phyloP scores from a whole-genome alignment of 2,888 invertebrate species.

The Dynastes grantii region DNA sequence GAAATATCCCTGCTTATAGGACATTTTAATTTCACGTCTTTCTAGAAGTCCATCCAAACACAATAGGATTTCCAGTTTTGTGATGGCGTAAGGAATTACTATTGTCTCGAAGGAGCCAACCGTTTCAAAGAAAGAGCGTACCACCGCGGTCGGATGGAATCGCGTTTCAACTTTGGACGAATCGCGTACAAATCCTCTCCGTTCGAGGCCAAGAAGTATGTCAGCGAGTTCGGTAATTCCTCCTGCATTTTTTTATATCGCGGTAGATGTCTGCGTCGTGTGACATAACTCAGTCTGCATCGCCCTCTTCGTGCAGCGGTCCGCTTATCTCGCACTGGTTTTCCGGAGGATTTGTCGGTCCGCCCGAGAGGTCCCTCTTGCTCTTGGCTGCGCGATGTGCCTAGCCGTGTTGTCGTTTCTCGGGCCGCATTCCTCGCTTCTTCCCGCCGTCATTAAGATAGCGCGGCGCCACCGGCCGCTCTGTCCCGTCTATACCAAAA shows the following conservation, averaged over 20 bases:
- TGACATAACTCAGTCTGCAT: constrained; percentile 48
- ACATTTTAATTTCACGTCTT: not conserved
- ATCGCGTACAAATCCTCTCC: constrained; percentile 1
- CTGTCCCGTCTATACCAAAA: constrained; percentile 45
- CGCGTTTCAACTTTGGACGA: constrained; percentile 3
- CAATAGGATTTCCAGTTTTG: not conserved
- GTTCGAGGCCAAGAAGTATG: constrained; percentile 17
- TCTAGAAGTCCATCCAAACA: not conserved
- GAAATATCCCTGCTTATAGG: too few relatives aligned
- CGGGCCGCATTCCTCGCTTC: constrained; percentile 53
- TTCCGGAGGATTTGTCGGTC: constrained; percentile 44
- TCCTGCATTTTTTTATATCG: constrained; percentile 41
- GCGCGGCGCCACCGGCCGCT: constrained; percentile 62
- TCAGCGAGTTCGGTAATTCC: constrained; percentile 36
- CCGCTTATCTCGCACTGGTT: constrained; percentile 47
- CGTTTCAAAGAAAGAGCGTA: not conserved
- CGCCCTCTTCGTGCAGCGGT: constrained; percentile 33
- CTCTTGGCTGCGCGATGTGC: constrained; percentile 39
- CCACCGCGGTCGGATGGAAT: not conserved
- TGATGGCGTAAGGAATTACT: constrained; percentile 2
- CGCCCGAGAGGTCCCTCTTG: constrained; percentile 37
- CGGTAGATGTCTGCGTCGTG: constrained; percentile 42
- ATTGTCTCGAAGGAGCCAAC: constrained; percentile 4
- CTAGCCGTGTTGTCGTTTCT: constrained; percentile 42
- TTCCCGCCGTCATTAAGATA: constrained; percentile 65